Percentiles rank a stretch among this genome's conserved stretches.
These are phyloP conservation scores for Psittacula echo DNA, from an alignment of 2,797 vertebrate genomes.

Conservation along the genomic window DNA sequence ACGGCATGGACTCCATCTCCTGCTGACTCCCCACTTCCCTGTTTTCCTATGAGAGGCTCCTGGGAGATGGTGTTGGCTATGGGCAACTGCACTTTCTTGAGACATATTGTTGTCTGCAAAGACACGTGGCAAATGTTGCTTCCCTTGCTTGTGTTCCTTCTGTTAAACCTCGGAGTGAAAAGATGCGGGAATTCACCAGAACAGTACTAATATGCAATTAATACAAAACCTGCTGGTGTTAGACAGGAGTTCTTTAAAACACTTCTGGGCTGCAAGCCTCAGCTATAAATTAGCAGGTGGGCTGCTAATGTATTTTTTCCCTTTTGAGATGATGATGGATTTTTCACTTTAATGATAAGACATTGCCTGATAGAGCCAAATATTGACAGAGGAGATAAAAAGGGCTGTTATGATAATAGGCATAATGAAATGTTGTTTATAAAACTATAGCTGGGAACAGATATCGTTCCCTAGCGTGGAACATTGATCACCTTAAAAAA, in stretches of 20 bases:
- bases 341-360: constrained; percentile 47
- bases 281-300: neutral
- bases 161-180: accelerated
- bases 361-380: constrained; percentile 37
- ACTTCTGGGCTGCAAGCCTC: neutral
- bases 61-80: accelerated
- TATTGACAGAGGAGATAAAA: constrained; percentile 66
- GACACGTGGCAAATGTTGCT: accelerated
- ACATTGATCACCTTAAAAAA: neutral
- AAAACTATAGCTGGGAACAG: constrained; percentile 2
- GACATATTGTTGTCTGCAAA: accelerated
- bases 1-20: accelerated
- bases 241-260: neutral
- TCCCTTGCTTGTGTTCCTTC: accelerated
- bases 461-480: neutral
- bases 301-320: neutral
- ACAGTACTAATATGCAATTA: accelerated
- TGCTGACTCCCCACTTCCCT: accelerated
- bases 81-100: neutral
- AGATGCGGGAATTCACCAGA: accelerated
- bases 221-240: neutral
- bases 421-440: constrained; percentile 53
- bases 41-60: neutral
- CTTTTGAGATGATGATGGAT: constrained; percentile 14
- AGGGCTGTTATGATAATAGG: constrained; percentile 54